Evolutionary conservation across 2,888 invertebrate species (phyloP), one percentile per base, ranked within the genome.

Genomic region (Melieria picta): DNA sequence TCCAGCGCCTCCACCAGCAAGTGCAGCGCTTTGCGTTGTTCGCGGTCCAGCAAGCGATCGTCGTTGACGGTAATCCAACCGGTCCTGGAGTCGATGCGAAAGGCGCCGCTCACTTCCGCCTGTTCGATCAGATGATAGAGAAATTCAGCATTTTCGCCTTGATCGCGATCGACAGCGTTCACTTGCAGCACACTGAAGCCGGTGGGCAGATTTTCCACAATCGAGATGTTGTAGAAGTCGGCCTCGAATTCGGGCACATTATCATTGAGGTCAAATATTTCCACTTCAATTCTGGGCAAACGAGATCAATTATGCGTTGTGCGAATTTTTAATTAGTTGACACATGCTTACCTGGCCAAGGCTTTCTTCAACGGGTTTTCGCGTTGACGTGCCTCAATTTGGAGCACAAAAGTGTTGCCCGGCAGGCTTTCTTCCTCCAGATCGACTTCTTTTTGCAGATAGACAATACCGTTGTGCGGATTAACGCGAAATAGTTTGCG

Each of bases 201-300:
- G 78, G 94, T 94, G 0, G 96, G 96, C 46, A 96, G 88, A 84
- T 96, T 96, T 84, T 96, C 96, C 58, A 96, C 95, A 75, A 96
- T 96, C 77, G 95, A 96, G 76, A 96, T 95, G 79, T 96, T 96
- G 83, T 96, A 96, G 80, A 94, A 91, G 80, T 95, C 95, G 0
- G 94, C 94, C 83, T 96, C 95, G 78, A 96, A 96, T 79, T 94
- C 93, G 0, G 95, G 95, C 42, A 93, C 87, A 84, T 96, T 95
- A 82, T 96, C 95, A 80, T 96, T 94, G 91, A 82, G 72, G 71
- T 84, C 84, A 1, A 84, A 76, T 0, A 85, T 80, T 69, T 84
- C 85, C 7, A 84, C 78, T 75, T 83, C 84, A 50, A 84, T 82
- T 74, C 84, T 85, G 67, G 7, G 55, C 30, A 11, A 4, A 11